phyloP scores from a whole-genome alignment of 2,797 vertebrate genomes.

The Mionectes olivaceus region DNA sequence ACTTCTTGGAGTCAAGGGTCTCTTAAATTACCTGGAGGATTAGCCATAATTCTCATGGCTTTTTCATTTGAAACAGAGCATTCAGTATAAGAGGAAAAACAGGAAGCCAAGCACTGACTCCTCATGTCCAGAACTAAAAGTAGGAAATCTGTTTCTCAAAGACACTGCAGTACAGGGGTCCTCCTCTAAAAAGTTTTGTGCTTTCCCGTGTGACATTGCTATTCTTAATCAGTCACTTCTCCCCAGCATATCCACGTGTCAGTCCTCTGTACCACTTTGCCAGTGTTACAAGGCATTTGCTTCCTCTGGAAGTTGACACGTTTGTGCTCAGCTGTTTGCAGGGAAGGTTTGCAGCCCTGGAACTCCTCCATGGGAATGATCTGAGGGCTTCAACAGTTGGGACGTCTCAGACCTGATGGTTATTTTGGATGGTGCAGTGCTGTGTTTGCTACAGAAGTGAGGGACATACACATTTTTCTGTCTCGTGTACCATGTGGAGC shows the following conservation, averaged over 20 bases:
- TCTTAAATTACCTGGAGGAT: neutral
- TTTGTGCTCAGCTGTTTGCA: neutral
- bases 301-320: neutral
- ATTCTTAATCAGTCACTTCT: neutral
- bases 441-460: accelerated
- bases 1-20: neutral
- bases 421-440: neutral
- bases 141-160: neutral
- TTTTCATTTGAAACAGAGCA: neutral
- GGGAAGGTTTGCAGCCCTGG: neutral
- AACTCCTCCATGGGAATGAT: neutral
- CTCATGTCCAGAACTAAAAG: neutral
- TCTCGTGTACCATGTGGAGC: neutral
- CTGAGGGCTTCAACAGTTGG: neutral
- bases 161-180: neutral
- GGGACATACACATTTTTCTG: neutral
- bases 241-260: neutral
- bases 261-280: neutral
- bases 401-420: neutral
- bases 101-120: neutral
- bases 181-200: neutral
- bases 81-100: neutral
- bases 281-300: accelerated
- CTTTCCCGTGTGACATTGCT: neutral
- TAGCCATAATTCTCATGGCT: neutral